Base-by-base conservation (phyloP, 2,888 invertebrate species). In the Brachyptera risi region DNA sequence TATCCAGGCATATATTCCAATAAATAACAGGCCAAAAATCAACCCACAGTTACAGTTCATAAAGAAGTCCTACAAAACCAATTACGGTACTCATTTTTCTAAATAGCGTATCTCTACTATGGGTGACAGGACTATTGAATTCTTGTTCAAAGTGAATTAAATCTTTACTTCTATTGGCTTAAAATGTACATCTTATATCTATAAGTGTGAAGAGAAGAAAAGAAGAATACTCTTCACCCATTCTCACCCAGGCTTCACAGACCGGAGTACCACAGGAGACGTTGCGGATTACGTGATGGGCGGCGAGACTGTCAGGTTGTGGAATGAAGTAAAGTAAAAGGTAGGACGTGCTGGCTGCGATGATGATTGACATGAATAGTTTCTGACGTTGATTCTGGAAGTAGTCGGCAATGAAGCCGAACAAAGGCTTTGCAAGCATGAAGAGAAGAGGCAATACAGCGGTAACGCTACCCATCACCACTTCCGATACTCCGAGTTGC, bases 401-500 rank as follows among this genome's bases (percentile, higher is more conserved):
- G 44, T 62, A 61, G 70, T 92, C 92, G 0, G 87, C 87, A 0
- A 90, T 69, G 63, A 87, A 84, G 2, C 91, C 92, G 70, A 90
- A 86, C 1, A 81, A 68, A 0, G 91, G 90, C 73, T 92, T 92
- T 0, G 90, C 86, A 0, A 87, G 70, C 0, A 90, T 82, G 78
- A 88, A 90, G 38, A 88, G 74, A n/a, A 91, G 78, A 0, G 91
- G 91, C 63, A 91, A 73, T 1, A 89, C 77, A 0, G 87, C 87
- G 0, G 86, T 88, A 51, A 91, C 83, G 65, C 81, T 80, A 1
- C 91, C 92, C 88, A 91, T 90, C 0, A 86, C 82, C 1, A 83
- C 78, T 0, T 90, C 82, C 0, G 88, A 86, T 23, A 91, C 81
- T 7, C 91, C 91, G 66, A 91, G 75, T 73, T 91, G 87, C 67